Percentiles rank a stretch among this genome's conserved stretches.
phyloP scores from a whole-genome alignment of 2,888 invertebrate genomes.

The Dysmachus trigonus region DNA sequence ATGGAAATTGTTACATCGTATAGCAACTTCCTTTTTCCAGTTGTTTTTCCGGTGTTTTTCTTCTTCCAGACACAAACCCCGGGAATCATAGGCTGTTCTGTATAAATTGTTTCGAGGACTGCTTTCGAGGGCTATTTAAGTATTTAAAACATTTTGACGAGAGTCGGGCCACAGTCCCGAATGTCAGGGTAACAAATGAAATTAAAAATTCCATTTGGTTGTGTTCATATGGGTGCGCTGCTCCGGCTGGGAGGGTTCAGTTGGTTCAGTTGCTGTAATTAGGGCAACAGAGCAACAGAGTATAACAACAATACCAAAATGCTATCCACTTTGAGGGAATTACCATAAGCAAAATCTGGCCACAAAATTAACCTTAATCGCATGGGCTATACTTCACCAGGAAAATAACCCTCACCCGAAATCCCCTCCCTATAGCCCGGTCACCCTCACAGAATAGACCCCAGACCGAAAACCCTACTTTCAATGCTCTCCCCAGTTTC shows the following conservation, averaged over 20 bases:
- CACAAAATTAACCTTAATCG: slow-evolving; percentile 22
- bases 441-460: not conserved
- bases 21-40: not conserved
- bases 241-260: not conserved
- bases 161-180: not conserved
- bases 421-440: not conserved
- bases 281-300: not conserved
- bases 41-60: not conserved
- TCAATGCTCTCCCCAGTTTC: not conserved
- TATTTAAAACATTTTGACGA: slow-evolving; percentile 5
- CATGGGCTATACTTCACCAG: not conserved
- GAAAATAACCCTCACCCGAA: not conserved
- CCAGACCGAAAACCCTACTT: not conserved
- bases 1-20: slow-evolving; percentile 2
- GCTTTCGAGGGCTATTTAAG: not conserved
- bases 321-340: not conserved
- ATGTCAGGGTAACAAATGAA: not conserved
- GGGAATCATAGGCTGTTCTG: not conserved
- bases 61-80: not conserved
- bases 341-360: slow-evolving; percentile 19
- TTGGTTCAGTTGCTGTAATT: not conserved
- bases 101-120: not conserved
- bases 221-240: not conserved
- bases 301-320: not conserved
- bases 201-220: slow-evolving; percentile 1